Evolutionary conservation across 2,797 vertebrate genomes (phyloP), one percentile per base, ranked within the genome.

Genomic region (Catostomus latipinnis): DNA sequence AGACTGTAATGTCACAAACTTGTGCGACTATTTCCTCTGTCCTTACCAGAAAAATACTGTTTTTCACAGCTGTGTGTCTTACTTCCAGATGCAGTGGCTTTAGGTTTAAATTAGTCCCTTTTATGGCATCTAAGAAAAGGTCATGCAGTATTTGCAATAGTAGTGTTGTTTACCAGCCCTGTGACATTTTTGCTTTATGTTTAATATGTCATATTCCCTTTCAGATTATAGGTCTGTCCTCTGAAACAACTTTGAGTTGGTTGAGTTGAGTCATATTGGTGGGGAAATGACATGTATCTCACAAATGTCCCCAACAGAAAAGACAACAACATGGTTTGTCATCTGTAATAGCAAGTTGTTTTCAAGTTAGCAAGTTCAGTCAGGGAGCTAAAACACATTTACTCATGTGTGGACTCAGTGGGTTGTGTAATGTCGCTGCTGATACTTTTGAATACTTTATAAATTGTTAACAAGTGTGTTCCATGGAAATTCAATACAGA

Each of bases 231-330:
- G 58, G 81, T 70, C 69, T 78, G 78, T 76, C 74, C 75, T 81
- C 62, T 72, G 61, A 34, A 34, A 3, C 34, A 34, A 34, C 34
- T 4, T 34, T 34, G 34, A 71, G 16, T 54, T 82, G 87, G 77
- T 49, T 67, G 49, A 18, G 70, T 70, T 88, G 84, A 87, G 63
- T 86, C 85, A 88, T 60, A 62, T 78, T 79, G 83, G 83, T 83
- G 85, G 83, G 62, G 13, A 81, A 66, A 71, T 87, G 80, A 86
- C 69, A 76, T 74, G 80, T 66, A 65, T 54, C 52, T 75, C 10
- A 82, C 81, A 76, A 83, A 82, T 87, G 73, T 82, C 71, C 76
- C 71, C 48, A 63, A 77, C 58, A 77, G 18, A 46, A 83, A 34
- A 79, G 53, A 74, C 60, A 75, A 81, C 53, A 76, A 74, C 78